phyloP scores from a whole-genome alignment of 2,797 vertebrate species.

The Phoeniculus purpureus region DNA sequence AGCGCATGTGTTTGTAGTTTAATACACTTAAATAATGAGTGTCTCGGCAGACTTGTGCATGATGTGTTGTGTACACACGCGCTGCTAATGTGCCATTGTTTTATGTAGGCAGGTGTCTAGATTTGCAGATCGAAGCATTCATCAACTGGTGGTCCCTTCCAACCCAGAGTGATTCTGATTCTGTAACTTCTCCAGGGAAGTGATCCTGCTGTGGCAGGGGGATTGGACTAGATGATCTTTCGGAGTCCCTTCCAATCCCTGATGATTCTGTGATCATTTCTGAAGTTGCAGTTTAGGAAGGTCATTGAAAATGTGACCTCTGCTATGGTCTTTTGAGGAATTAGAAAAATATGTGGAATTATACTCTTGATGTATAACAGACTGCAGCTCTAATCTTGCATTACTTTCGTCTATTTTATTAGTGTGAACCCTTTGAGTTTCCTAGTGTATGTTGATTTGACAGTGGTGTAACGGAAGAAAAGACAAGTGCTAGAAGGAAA shows the following conservation, averaged over 20 bases:
- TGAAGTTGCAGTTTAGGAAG: conserved; percentile 37
- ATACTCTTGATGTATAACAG: conserved; percentile 40
- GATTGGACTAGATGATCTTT: no score
- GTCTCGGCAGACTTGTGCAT: conserved; percentile 8
- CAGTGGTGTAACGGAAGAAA: background rate
- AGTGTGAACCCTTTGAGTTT: background rate
- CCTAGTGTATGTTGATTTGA: background rate
- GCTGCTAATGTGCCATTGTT: background rate
- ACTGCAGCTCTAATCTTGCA: background rate
- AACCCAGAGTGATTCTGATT: no score
- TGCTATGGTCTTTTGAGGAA: conserved; percentile 10
- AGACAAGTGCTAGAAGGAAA: background rate
- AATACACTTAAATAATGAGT: background rate
- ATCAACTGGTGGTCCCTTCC: no score
- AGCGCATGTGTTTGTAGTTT: conserved; percentile 48
- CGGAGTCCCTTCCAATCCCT: no score
- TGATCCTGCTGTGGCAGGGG: no score
- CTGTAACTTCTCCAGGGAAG: no score
- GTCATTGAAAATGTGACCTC: conserved; percentile 35
- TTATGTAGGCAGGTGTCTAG: conserved; percentile 37
- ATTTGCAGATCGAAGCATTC: conserved; percentile 58
- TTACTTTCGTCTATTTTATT: conserved; percentile 4
- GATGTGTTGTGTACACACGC: conserved; percentile 13
- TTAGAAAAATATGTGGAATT: conserved; percentile 55
- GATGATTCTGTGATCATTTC: no score